phyloP scores from a whole-genome alignment of 2,113 vertebrate genomes.

The Saguinus imperator region DNA sequence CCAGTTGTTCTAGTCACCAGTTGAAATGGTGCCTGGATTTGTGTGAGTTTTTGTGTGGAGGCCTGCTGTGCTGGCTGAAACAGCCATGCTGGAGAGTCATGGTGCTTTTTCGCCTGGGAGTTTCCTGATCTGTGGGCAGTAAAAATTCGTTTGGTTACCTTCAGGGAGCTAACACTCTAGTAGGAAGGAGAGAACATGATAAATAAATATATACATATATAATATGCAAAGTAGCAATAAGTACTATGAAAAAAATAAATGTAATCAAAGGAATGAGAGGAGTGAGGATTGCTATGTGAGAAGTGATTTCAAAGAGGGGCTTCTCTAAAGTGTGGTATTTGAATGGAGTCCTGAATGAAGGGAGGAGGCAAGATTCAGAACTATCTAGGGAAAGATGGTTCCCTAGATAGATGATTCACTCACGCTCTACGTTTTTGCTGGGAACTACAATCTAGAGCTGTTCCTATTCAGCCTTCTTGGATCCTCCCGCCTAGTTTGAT shows the following conservation, averaged over 20 bases:
- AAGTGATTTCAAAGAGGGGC: background rate
- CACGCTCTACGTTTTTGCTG: too few species aligned
- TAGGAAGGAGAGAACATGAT: background rate
- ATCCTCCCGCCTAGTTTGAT: background rate
- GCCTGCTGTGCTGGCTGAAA: too few species aligned
- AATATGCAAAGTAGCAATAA: background rate
- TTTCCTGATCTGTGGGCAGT: too few species aligned
- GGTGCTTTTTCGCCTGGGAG: too few species aligned
- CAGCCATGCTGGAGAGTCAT: too few species aligned
- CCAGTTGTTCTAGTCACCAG: too few species aligned
- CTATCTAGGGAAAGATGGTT: background rate
- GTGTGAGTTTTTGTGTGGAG: too few species aligned
- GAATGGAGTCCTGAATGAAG: background rate
- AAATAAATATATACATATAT: background rate
- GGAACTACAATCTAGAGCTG: too few species aligned
- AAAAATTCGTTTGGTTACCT: too few species aligned
- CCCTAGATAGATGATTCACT: too few species aligned
- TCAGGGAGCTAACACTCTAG: background rate
- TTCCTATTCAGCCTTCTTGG: too few species aligned
- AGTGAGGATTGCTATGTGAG: background rate
- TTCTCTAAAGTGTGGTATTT: background rate
- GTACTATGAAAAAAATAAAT: background rate
- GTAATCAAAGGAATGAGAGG: background rate
- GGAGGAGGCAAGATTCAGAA: background rate
- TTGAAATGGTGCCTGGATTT: too few species aligned